Conservation (phyloP, 2,797 vertebrate species). For the Phataginus tetradactyla region DNA sequence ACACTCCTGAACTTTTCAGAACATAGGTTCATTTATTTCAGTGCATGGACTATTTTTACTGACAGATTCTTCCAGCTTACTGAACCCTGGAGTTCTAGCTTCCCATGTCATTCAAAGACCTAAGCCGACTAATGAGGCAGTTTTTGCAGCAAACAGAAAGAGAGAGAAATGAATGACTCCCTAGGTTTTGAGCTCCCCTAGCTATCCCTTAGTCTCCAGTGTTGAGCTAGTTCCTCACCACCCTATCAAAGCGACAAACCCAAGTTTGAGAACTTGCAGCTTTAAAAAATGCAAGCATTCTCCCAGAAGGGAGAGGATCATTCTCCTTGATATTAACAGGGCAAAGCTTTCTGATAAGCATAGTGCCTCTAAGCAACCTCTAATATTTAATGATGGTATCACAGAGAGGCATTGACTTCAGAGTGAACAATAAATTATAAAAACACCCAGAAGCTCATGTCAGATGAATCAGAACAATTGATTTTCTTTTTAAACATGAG, state of each 20-base stretch:
- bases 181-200: background rate
- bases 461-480: slow-evolving; percentile 69
- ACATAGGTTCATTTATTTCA: background rate
- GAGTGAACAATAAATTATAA: slow-evolving; percentile 63
- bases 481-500: slow-evolving; percentile 54
- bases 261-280: background rate
- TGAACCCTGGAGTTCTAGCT: background rate
- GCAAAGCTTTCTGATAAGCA: slow-evolving; percentile 16
- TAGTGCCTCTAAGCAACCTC: background rate
- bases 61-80: background rate
- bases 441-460: slow-evolving; percentile 53
- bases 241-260: background rate
- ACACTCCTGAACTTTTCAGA: background rate
- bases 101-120: background rate
- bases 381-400: slow-evolving; percentile 73
- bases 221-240: background rate
- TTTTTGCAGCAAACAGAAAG: background rate
- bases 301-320: background rate
- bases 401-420: slow-evolving; percentile 20
- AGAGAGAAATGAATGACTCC: fast-evolving
- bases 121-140: background rate
- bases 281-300: background rate
- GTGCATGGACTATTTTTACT: background rate
- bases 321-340: background rate
- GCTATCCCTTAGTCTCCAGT: background rate